Evolutionary conservation across 2,888 invertebrate species (phyloP), one percentile per base, ranked within the genome.

Genomic region (Chymomyza fuscimana): DNA sequence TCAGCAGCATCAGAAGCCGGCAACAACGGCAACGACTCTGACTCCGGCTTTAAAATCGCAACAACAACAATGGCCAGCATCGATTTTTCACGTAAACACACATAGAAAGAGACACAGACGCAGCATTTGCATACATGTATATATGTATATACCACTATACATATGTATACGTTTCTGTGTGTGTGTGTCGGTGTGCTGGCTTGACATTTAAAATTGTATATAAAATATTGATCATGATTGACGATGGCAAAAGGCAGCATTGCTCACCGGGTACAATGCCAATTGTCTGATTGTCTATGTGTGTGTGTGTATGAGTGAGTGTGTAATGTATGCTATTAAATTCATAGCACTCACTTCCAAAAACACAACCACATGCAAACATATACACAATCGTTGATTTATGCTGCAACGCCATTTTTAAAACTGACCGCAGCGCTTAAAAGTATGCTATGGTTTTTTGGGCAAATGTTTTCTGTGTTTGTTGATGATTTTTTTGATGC

Each of bases 141-240:
- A 54, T 54, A 54, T 15, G 1, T 54, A 54, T 19, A 40, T n/a
- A n/a, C n/a, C n/a, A 15, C 7, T 22, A 40, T 25, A 60, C 36
- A 36, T 36, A 7, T 36, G 16, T 60, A n/a, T 67, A 52, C 70
- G 67, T 76, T 63, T 63, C 16, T 65, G 52, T 52, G 40, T 52
- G 62, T 58, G 32, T 65, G 32, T 29, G 16, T 60, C 25, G 25
- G 1, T 59, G 36, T 51, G 52, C n/a, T 62, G 50, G 65, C 56
- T 64, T 72, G 77, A 75, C 78, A 78, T 78, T 81, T 78, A 73
- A 82, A 81, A 86, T 81, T 51, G 72, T 74, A 75, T 70, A 86
- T 86, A 68, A 85, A 87, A 86, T 81, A 85, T 85, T 87, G 85
- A 85, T 75, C 83, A 86, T 73, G 77, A 75, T 72, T 73, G 85